Conservation (phyloP, 2,888 invertebrate genomes). For the Athripsodes cinereus region DNA sequence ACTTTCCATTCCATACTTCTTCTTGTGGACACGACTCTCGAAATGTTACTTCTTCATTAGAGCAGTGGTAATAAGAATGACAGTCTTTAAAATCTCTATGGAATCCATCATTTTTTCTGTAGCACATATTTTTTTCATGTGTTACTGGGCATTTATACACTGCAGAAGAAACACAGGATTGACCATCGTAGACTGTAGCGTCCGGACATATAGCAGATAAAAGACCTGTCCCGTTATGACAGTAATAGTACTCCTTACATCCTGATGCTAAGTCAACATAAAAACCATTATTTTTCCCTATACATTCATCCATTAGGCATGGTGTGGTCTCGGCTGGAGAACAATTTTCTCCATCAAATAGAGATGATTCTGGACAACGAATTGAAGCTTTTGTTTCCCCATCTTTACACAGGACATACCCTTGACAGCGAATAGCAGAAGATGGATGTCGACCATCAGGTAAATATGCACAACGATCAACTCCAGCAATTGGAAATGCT, state of each 20-base stretch:
- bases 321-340: conserved; percentile 16
- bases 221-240: conserved; percentile 47
- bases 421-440: conserved; percentile 19
- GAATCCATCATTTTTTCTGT: conserved; percentile 42
- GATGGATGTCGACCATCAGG: conserved; percentile 23
- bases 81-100: conserved; percentile 47
- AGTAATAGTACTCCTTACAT: conserved; percentile 54
- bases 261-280: conserved; percentile 50
- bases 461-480: conserved; percentile 42
- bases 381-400: conserved; percentile 22
- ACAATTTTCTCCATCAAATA: conserved; percentile 23
- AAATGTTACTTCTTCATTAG: conserved; percentile 40
- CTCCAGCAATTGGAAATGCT: conserved; percentile 48
- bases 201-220: conserved; percentile 51
- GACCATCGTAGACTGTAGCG: conserved; percentile 47
- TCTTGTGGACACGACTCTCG: conserved; percentile 45
- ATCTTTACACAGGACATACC: conserved; percentile 21
- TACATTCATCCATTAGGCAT: conserved; percentile 48
- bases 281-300: conserved; percentile 49
- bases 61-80: conserved; percentile 47
- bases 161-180: conserved; percentile 45
- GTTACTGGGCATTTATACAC: conserved; percentile 43
- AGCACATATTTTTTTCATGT: conserved; percentile 43
- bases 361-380: conserved; percentile 18
- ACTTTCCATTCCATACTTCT: conserved; percentile 46